Percentiles rank a stretch among this genome's conserved stretches.
These are phyloP conservation scores for Pristionchus exspectatus DNA, from an alignment of 2,888 invertebrate species.

Conservation along the genomic window DNA sequence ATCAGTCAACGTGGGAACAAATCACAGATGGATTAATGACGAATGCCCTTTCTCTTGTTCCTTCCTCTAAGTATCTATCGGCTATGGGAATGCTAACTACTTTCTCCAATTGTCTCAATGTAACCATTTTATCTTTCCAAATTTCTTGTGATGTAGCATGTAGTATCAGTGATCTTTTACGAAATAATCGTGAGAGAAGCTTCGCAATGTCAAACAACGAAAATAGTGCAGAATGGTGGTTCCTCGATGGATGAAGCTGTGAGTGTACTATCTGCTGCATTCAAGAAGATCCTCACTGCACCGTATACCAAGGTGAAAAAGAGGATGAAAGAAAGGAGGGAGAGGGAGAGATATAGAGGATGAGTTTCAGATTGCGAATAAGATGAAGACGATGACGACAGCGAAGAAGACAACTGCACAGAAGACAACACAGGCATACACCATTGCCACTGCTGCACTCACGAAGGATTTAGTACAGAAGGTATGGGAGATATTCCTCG, in stretches of 20 bases:
- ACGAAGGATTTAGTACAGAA: background rate
- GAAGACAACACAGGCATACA: background rate
- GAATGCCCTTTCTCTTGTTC: constrained; percentile 11
- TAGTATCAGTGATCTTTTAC: background rate
- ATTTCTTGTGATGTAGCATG: too few species aligned
- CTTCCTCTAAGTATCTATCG: constrained; percentile 16
- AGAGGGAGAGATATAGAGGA: background rate
- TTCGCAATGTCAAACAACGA: too few species aligned
- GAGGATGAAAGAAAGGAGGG: background rate
- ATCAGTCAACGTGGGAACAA: background rate
- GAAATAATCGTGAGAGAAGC: background rate
- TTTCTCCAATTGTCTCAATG: constrained; percentile 2
- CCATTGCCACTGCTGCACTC: background rate
- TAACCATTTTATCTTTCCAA: background rate
- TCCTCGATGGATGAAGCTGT: background rate
- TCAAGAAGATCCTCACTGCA: background rate
- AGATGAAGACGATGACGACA: constrained; percentile 29
- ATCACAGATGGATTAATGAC: constrained; percentile 1
- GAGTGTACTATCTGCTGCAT: background rate
- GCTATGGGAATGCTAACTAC: constrained; percentile 4
- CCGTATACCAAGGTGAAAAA: background rate
- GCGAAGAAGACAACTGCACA: background rate
- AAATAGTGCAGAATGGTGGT: background rate
- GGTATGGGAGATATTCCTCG: background rate
- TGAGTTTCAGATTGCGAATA: background rate